These are phyloP conservation scores for Premnoplex brunnescens DNA, from an alignment of 2,797 vertebrate species.

Conservation along the genomic window DNA sequence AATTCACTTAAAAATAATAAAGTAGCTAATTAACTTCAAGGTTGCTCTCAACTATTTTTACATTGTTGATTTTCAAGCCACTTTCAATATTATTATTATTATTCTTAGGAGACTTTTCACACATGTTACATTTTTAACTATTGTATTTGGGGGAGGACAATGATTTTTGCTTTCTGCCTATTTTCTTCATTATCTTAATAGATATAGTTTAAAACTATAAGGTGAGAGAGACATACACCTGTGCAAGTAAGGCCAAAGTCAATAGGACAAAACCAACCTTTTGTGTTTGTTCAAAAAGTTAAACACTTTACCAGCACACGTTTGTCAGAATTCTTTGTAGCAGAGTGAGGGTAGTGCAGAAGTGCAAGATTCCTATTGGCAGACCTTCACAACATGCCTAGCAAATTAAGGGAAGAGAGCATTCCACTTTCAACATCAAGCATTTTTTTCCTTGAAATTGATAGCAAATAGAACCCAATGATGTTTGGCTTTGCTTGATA, in stretches of 20 bases:
- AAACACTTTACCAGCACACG: fast-evolving
- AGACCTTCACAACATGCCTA: background rate
- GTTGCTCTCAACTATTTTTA: background rate
- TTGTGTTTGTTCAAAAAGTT: fast-evolving
- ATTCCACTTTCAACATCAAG: background rate
- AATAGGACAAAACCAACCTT: background rate
- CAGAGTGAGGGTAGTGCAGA: background rate
- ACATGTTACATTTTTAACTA: background rate
- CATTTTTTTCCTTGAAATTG: background rate
- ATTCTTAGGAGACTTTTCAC: background rate
- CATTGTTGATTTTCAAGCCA: background rate
- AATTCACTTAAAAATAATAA: background rate
- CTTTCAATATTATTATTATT: background rate
- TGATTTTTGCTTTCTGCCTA: background rate
- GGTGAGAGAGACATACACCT: fast-evolving
- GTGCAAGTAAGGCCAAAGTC: fast-evolving
- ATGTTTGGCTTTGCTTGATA: background rate
- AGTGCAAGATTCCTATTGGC: background rate
- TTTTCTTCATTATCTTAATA: background rate
- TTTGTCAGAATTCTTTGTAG: background rate
- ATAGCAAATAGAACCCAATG: background rate
- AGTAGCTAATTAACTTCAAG: background rate
- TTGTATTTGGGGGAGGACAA: background rate
- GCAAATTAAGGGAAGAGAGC: background rate
- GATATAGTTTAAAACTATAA: background rate